These are phyloP conservation scores for Riparia riparia DNA, from an alignment of 2,113 vertebrate species.

Conservation along the genomic window DNA sequence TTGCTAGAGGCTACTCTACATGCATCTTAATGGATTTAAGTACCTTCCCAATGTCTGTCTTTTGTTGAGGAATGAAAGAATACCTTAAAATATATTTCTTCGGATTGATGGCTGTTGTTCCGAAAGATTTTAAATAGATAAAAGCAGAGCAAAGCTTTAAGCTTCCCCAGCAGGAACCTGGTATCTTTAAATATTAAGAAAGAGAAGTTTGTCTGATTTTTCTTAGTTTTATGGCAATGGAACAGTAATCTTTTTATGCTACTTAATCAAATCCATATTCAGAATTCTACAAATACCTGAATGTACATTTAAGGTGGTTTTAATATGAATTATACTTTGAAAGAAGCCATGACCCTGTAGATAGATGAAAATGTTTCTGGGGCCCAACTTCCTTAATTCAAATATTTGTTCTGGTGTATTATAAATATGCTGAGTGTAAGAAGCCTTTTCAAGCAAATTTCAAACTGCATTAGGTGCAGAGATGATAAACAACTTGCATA, in stretches of 20 bases:
- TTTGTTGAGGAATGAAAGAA: conserved; percentile 27
- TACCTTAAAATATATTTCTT: conserved; percentile 27
- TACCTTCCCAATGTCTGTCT: not conserved
- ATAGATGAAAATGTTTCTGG: conserved; percentile 5
- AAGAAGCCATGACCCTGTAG: not conserved
- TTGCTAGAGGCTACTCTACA: conserved; percentile 7
- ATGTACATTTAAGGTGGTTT: conserved; percentile 19
- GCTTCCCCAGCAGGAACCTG: conserved; percentile 19
- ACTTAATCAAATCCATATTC: conserved; percentile 40
- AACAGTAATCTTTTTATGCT: conserved; percentile 26
- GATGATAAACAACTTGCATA: not conserved
- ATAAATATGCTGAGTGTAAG: not conserved
- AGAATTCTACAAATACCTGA: not conserved
- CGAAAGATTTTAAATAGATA: conserved; percentile 39
- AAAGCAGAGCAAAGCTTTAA: conserved; percentile 46
- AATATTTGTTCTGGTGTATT: not conserved
- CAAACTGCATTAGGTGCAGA: not conserved
- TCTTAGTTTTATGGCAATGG: conserved; percentile 14
- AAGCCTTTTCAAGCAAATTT: conserved; percentile 4
- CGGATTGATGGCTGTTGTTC: not conserved
- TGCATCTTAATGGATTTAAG: conserved; percentile 21
- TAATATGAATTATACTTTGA: not conserved
- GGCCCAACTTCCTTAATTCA: not conserved
- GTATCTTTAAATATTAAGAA: conserved; percentile 56
- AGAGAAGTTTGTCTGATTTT: conserved; percentile 21